A percentile compares a stretch with the other conserved stretches of the same genome.
phyloP scores from a whole-genome alignment of 2,888 invertebrate genomes.

The Ornithoptera priamus region DNA sequence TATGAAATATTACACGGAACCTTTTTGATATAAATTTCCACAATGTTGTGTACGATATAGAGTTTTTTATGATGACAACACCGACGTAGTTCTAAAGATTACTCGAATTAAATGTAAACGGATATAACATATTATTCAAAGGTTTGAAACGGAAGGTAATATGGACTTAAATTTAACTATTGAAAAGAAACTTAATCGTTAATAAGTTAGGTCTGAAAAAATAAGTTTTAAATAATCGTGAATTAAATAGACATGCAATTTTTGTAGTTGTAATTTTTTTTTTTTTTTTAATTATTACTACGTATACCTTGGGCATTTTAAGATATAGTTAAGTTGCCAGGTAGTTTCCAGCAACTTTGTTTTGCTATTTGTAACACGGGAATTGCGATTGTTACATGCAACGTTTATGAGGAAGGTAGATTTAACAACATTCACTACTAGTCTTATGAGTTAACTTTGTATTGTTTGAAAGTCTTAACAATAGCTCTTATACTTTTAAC shows the following conservation, averaged over 20 bases:
- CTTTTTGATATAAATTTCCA: conserved; percentile 23
- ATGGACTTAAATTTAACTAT: too few species aligned
- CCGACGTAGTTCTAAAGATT: too few species aligned
- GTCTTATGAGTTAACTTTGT: conserved; percentile 12
- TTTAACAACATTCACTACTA: conserved; percentile 6
- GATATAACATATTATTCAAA: too few species aligned
- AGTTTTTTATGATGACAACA: too few species aligned
- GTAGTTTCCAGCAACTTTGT: not conserved
- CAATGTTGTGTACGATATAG: conserved; percentile 4
- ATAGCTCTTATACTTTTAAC: not conserved
- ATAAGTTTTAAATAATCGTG: not conserved
- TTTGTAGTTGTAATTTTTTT: not conserved
- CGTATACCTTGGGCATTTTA: not conserved
- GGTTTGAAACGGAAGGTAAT: too few species aligned
- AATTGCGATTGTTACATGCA: conserved; percentile 2
- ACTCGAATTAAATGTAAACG: too few species aligned
- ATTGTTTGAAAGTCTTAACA: conserved; percentile 4
- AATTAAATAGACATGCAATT: not conserved
- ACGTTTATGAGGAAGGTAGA: conserved; percentile 13
- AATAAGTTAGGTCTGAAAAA: too few species aligned
- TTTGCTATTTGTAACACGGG: not conserved
- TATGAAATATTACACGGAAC: conserved; percentile 23
- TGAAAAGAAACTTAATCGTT: too few species aligned
- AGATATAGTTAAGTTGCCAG: not conserved
- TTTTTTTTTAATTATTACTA: too few species aligned